Evolutionary conservation across 2,797 vertebrate species (phyloP).

Genomic region (Muscicapa striata): DNA sequence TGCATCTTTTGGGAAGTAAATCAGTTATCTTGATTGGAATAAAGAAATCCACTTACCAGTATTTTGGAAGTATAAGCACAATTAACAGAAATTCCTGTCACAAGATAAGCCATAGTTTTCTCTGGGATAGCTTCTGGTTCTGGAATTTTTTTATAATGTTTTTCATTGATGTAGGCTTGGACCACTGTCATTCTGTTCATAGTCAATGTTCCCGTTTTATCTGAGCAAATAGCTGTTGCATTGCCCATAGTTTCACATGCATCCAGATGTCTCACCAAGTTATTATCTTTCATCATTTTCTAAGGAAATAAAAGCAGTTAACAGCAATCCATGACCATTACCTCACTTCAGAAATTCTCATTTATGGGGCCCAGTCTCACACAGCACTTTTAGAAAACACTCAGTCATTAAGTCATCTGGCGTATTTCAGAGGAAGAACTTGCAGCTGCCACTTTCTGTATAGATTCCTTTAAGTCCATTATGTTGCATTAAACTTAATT

Average conservation of each 20-base stretch:
- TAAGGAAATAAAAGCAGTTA: conserved; percentile 70
- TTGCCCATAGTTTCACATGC: conserved; percentile 99
- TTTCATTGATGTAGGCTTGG: conserved; percentile 90
- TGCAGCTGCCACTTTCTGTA: not conserved
- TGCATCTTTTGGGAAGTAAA: not conserved
- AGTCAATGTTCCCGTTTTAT: conserved; percentile 97
- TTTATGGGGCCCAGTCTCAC: not conserved
- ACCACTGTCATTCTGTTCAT: conserved; percentile 99
- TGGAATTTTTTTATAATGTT: conserved; percentile 91
- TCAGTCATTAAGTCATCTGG: not conserved
- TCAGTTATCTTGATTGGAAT: not conserved
- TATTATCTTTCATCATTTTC: conserved; percentile 99
- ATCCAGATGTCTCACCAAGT: conserved; percentile 96
- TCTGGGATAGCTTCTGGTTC: conserved; percentile 89
- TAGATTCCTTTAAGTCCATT: not conserved
- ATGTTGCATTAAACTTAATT: not conserved
- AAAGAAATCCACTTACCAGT: conserved; percentile 83
- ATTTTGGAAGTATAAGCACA: conserved; percentile 99
- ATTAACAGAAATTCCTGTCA: conserved; percentile 96
- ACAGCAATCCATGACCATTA: not conserved
- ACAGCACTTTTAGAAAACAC: not conserved
- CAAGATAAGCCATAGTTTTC: conserved; percentile 86
- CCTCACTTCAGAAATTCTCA: conserved; percentile 10
- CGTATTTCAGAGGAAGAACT: not conserved
- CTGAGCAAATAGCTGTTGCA: conserved; percentile 98